Conservation (phyloP, 2,797 vertebrate genomes). For the Gastrophryne carolinensis region DNA sequence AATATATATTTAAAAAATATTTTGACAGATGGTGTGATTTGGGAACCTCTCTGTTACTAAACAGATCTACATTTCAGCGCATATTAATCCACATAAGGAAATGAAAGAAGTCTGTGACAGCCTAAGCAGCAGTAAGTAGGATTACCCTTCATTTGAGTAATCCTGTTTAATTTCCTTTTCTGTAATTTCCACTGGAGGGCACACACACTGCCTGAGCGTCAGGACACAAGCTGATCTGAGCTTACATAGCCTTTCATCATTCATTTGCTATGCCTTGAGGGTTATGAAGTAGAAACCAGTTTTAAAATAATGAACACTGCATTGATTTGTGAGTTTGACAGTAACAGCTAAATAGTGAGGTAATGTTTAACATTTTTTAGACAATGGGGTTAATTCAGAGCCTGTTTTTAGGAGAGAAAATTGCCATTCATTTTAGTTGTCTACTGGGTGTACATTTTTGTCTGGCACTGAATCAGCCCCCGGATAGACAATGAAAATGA, state of each 20-base stretch:
- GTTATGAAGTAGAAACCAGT: too few relatives aligned
- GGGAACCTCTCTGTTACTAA: neutral
- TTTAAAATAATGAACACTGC: too few relatives aligned
- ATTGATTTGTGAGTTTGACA: too few relatives aligned
- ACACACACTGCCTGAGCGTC: neutral
- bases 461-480: too few relatives aligned
- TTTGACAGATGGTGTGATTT: neutral
- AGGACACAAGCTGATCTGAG: neutral
- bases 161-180: neutral
- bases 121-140: slow-evolving; percentile 22
- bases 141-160: slow-evolving; percentile 16
- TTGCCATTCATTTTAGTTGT: too few relatives aligned
- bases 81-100: slow-evolving; percentile 9
- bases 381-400: too few relatives aligned
- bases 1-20: neutral
- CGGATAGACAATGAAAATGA: too few relatives aligned
- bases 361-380: too few relatives aligned
- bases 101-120: slow-evolving; percentile 7
- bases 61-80: slow-evolving; percentile 1
- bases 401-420: too few relatives aligned
- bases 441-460: too few relatives aligned
- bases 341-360: too few relatives aligned
- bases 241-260: neutral
- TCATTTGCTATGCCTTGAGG: too few relatives aligned
- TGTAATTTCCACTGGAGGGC: neutral